phyloP scores from a whole-genome alignment of 2,113 vertebrate species.

The Ailuropoda melanoleuca region DNA sequence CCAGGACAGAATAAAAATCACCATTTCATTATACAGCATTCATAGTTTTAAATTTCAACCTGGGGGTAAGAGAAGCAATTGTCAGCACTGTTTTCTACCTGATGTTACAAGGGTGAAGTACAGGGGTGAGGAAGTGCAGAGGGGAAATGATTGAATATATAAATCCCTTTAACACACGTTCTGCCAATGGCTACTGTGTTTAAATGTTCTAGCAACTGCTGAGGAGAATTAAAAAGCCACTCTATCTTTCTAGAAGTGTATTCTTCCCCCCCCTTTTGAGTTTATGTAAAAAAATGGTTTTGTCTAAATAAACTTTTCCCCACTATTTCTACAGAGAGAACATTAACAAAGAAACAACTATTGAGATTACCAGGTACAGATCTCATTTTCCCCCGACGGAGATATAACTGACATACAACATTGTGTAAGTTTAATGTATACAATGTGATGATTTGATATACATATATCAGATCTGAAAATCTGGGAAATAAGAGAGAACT shows the following conservation, averaged over 20 bases:
- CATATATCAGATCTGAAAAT: neutral
- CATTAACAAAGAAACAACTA: slow-evolving; percentile 47
- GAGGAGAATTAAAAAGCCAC: slow-evolving; percentile 44
- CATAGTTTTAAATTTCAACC: slow-evolving; percentile 74
- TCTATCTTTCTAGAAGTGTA: slow-evolving; percentile 23
- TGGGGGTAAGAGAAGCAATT: neutral
- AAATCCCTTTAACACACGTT: slow-evolving; percentile 59
- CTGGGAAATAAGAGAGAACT: neutral
- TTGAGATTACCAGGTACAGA: neutral
- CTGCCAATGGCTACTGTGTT: slow-evolving; percentile 35
- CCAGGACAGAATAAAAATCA: slow-evolving; percentile 77
- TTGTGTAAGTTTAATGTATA: neutral
- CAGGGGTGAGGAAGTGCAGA: slow-evolving; percentile 29
- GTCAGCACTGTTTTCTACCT: slow-evolving; percentile 55
- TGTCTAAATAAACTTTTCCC: neutral
- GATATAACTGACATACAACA: neutral
- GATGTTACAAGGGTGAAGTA: slow-evolving; percentile 42
- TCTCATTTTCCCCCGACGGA: neutral
- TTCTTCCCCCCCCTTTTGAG: slow-evolving; percentile 10
- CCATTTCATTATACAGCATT: slow-evolving; percentile 75
- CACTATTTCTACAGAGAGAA: slow-evolving; percentile 23
- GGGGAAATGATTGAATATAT: slow-evolving; percentile 56
- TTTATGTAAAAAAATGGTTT: neutral
- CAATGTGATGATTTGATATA: neutral
- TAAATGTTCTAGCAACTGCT: slow-evolving; percentile 49